These are phyloP conservation scores for Gallinago paraguaiae DNA, from an alignment of 2,113 vertebrate species.

Conservation along the genomic window DNA sequence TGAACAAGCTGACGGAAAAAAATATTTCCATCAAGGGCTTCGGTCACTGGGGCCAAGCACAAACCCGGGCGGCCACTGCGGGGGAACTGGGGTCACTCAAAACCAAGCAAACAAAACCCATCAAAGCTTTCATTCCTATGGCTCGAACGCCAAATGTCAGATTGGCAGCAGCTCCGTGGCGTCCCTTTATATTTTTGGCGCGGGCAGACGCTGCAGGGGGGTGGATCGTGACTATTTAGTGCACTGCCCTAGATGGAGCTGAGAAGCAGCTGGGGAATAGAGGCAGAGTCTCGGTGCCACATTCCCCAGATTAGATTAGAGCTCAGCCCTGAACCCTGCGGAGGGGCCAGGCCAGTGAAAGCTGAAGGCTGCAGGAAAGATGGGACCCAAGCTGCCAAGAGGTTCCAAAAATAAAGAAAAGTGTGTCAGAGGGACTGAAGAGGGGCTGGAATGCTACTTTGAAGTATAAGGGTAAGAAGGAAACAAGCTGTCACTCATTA, in stretches of 20 bases:
- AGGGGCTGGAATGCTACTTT: background rate
- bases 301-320: slow-evolving; percentile 77
- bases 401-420: slow-evolving; percentile 74
- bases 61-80: accelerated
- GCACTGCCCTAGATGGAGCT: slow-evolving; percentile 65
- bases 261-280: slow-evolving; percentile 50
- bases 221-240: background rate
- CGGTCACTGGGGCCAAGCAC: background rate
- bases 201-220: background rate
- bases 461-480: slow-evolving; percentile 3
- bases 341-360: background rate
- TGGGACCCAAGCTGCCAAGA: background rate
- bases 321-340: background rate
- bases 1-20: background rate
- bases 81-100: background rate
- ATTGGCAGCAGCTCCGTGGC: background rate
- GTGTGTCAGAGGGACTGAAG: slow-evolving; percentile 24
- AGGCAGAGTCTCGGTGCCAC: slow-evolving; percentile 16
- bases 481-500: slow-evolving; percentile 62
- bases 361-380: slow-evolving; percentile 25
- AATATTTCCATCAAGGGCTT: background rate
- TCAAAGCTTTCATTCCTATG: background rate
- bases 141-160: background rate
- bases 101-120: background rate
- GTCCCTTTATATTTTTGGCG: slow-evolving; percentile 35